A percentile compares a stretch with the other conserved stretches of the same genome.
phyloP scores from a whole-genome alignment of 2,113 vertebrate species.

The Meleagris gallopavo region DNA sequence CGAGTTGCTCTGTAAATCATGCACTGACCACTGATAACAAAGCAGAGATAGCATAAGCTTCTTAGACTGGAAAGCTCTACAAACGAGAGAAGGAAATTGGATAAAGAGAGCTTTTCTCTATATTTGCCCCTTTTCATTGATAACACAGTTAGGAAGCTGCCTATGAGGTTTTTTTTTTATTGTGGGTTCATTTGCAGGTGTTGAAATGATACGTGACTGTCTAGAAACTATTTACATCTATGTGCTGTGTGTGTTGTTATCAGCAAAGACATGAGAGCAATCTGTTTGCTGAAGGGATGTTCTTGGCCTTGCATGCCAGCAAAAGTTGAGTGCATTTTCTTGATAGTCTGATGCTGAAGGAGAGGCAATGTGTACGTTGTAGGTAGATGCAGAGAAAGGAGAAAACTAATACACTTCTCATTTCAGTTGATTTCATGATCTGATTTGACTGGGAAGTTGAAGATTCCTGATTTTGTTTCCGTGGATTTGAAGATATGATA shows the following conservation, averaged over 20 bases:
- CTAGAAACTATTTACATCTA: not conserved
- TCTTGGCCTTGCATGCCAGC: not conserved
- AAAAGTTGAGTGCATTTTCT: not conserved
- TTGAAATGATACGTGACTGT: not conserved
- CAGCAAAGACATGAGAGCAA: not conserved
- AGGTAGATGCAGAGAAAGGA: not conserved
- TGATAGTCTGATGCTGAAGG: not conserved
- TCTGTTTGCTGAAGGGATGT: not conserved
- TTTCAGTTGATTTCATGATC: conserved; percentile 85
- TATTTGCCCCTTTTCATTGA: not conserved
- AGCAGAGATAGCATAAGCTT: not conserved
- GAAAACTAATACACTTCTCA: conserved; percentile 54
- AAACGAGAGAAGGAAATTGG: not conserved
- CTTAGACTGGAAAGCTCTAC: not conserved
- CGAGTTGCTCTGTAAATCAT: not conserved
- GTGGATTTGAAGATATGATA: conserved; percentile 78
- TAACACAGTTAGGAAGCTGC: not conserved
- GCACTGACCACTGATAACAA: not conserved
- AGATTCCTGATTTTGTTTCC: conserved; percentile 65
- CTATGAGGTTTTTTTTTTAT: not conserved
- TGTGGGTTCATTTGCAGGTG: not conserved
- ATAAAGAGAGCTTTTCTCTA: not conserved
- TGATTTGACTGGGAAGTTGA: conserved; percentile 58
- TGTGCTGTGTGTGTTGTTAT: not conserved
- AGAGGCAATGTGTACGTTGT: not conserved